Conservation (phyloP, 2,888 invertebrate species). For the Phortica magna region DNA sequence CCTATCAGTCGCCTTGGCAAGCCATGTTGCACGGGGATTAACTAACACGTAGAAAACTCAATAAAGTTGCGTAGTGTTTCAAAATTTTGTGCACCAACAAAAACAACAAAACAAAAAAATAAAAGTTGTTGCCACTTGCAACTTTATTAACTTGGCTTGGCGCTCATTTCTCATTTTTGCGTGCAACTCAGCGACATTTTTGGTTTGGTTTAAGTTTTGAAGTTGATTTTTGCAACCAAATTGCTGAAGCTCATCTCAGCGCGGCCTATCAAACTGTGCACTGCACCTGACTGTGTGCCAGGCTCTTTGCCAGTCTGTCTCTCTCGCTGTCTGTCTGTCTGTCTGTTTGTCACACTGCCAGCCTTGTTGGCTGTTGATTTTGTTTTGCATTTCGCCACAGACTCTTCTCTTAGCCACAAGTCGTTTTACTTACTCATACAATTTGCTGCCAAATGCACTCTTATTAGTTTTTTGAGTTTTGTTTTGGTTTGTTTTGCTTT, state of each 20-base stretch:
- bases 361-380: not conserved
- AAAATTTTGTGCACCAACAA: not conserved
- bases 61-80: not conserved
- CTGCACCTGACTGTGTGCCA: not conserved
- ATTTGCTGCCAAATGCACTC: constrained; percentile 18
- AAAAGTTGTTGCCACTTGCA: constrained; percentile 52
- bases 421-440: not conserved
- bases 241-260: not conserved
- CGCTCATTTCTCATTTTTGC: constrained; percentile 36
- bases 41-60: not conserved
- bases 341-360: no score
- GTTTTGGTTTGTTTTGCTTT: not conserved
- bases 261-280: not conserved
- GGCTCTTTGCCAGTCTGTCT: no score
- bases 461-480: constrained; percentile 5
- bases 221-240: not conserved
- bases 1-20: not conserved
- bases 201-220: not conserved
- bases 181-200: not conserved
- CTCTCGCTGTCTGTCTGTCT: not conserved
- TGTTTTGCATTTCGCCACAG: not conserved
- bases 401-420: not conserved
- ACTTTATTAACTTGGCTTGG: constrained; percentile 63
- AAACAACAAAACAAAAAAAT: not conserved
- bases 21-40: not conserved